Conservation (phyloP, 2,888 invertebrate genomes). For the Leucophora obtusa region DNA sequence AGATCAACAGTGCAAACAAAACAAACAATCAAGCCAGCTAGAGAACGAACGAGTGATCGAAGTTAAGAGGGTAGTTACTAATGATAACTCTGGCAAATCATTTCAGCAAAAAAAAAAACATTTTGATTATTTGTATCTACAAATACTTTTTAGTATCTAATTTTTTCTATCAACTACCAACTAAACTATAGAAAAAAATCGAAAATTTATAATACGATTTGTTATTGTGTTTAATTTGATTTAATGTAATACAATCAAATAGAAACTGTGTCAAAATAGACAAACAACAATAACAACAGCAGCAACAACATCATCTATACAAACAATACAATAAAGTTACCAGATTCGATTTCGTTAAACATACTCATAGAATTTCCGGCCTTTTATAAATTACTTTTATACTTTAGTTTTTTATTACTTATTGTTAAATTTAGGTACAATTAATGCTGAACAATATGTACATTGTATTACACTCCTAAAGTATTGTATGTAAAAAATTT, state of each 20-base stretch:
- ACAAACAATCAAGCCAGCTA: neutral
- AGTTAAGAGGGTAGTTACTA: neutral
- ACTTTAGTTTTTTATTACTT: neutral
- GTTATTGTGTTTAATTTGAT: conserved; percentile 3
- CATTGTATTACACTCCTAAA: neutral
- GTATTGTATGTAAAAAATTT: neutral
- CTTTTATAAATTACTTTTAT: neutral
- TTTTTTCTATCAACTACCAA: neutral
- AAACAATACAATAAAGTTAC: neutral
- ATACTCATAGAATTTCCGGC: neutral
- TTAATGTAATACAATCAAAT: conserved; percentile 7
- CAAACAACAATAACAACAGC: conserved; percentile 2
- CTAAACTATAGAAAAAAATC: conserved; percentile 1
- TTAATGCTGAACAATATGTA: neutral
- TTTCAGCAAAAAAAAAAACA: too few relatives aligned
- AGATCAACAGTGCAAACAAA: neutral
- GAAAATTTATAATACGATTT: conserved; percentile 38
- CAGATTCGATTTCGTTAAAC: neutral
- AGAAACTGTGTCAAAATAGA: conserved; percentile 18
- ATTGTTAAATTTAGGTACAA: neutral
- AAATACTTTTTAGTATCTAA: neutral
- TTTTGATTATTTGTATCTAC: neutral
- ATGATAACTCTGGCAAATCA: neutral
- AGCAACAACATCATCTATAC: neutral
- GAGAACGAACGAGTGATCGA: neutral